Evolutionary conservation across 2,797 vertebrate genomes (phyloP).

Genomic region (Danio jaintianensis): DNA sequence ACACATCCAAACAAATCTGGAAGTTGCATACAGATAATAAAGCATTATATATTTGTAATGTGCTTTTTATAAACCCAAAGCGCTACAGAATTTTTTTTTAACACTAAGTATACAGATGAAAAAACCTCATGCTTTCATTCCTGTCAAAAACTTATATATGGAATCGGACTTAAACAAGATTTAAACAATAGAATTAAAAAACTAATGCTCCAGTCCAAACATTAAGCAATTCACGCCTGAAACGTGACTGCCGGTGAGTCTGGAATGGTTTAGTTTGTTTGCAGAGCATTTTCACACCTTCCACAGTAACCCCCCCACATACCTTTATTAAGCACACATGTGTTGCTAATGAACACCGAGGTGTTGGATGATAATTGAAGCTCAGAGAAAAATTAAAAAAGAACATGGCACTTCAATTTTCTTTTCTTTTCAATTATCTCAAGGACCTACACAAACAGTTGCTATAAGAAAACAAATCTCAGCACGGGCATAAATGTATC

Average conservation of each 20-base stretch:
- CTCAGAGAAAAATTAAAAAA: not conserved
- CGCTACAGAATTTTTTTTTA: no score
- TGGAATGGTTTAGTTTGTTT: slow-evolving; percentile 22
- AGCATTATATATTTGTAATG: no score
- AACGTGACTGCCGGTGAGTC: not conserved
- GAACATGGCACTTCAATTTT: not conserved
- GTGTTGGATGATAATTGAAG: slow-evolving; percentile 24
- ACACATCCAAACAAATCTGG: no score
- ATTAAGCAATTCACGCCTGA: slow-evolving; percentile 5
- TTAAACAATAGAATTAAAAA: not conserved
- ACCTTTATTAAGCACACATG: slow-evolving; percentile 40
- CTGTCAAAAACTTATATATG: no score
- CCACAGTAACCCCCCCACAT: slow-evolving; percentile 18
- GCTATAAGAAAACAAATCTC: slow-evolving; percentile 10
- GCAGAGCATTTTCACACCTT: slow-evolving; percentile 13
- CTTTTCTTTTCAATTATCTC: not conserved
- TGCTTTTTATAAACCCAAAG: no score
- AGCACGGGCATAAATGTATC: slow-evolving; percentile 12
- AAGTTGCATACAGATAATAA: no score
- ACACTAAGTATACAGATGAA: no score
- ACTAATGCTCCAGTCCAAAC: not conserved
- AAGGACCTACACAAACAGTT: slow-evolving; percentile 32
- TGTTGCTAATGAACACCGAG: not conserved
- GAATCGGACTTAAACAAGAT: not conserved
- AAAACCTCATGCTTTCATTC: no score